Base-by-base conservation (phyloP, 1,140 invertebrate genomes). In the Lordiphosa stackelbergi region DNA sequence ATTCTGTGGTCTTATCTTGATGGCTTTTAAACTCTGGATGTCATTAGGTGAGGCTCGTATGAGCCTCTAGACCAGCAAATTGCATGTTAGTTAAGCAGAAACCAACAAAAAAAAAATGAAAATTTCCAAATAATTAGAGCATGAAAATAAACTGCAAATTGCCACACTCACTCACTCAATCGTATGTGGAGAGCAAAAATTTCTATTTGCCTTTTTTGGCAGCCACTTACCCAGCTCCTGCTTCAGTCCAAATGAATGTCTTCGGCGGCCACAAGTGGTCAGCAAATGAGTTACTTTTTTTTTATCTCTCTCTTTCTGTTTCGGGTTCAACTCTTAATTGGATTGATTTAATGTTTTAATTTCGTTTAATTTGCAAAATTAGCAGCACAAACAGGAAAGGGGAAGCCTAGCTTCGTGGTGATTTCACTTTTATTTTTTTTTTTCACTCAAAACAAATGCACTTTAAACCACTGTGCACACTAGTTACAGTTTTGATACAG, bases 81-180 rank as follows among this genome's bases (percentile, higher is more conserved):
- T 83, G 78, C 77, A 84, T 77, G 75, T 70, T 52, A 77, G 54
- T 53, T 72, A 62, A 65, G 62, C 56, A 55, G 46, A 51, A 51
- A 38, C 24, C 46, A 53, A 56, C 49, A 57, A 70, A 72, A 83
- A 71, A 72, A 58, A 71, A 77, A 64, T 58, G 58, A 56, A 81
- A 72, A 81, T 81, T 81, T 81, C 77, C 77, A 81, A 81, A 81
- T 81, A 81, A 81, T 81, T 81, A 81, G 77, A 81, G 77, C 77
- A 69, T 81, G 77, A 81, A 83, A 81, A 83, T 83, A 73, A 81
- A 81, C 58, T 65, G 75, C 75, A 59, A 79, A 75, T 68, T 70
- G 61, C 70, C 65, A 55, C 55, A 42, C 56, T 31, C 22, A 42
- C 56, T 31, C 22, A 24, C 24, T 46, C 61, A 43, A 57, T 59